phyloP scores from a whole-genome alignment of 2,888 invertebrate genomes.

The Drosophila stalkeri region DNA sequence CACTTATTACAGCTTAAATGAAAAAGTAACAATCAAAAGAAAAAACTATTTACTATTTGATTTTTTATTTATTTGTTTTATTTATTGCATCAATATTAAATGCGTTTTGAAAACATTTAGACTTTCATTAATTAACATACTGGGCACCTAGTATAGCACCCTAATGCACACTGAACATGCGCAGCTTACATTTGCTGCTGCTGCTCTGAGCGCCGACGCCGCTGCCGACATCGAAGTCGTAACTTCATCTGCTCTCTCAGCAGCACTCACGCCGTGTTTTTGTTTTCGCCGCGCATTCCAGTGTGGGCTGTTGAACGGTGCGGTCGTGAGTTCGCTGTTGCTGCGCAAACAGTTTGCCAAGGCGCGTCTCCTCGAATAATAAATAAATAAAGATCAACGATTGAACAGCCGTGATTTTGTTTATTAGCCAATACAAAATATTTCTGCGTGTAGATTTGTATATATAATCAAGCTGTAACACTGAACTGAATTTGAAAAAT shows the following conservation, averaged over 20 bases:
- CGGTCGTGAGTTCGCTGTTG: conserved; percentile 65
- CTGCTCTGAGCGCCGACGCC: conserved; percentile 26
- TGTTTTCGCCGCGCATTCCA: conserved; percentile 68
- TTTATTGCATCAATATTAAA: background rate
- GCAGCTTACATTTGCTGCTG: conserved; percentile 42
- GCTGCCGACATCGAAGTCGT: conserved; percentile 27
- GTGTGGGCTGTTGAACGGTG: conserved; percentile 68
- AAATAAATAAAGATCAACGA: conserved; percentile 34
- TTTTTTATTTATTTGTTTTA: background rate
- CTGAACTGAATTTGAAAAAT: conserved; percentile 12
- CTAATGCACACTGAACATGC: conserved; percentile 59
- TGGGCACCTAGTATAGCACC: conserved; percentile 32
- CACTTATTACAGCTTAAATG: background rate
- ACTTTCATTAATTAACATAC: conserved; percentile 5
- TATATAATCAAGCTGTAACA: conserved; percentile 18
- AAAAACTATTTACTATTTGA: background rate
- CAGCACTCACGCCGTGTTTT: conserved; percentile 26
- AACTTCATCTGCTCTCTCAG: conserved; percentile 36
- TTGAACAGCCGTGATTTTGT: conserved; percentile 18
- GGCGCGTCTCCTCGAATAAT: conserved; percentile 32
- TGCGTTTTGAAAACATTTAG: background rate
- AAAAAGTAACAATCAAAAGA: background rate
- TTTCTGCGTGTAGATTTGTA: conserved; percentile 17
- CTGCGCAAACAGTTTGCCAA: conserved; percentile 23
- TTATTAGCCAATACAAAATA: conserved; percentile 50